Percentiles rank a stretch among this genome's conserved stretches.
These are phyloP conservation scores for Aphelenchoides fujianensis DNA, from an alignment of 1,140 invertebrate genomes.

Conservation along the genomic window DNA sequence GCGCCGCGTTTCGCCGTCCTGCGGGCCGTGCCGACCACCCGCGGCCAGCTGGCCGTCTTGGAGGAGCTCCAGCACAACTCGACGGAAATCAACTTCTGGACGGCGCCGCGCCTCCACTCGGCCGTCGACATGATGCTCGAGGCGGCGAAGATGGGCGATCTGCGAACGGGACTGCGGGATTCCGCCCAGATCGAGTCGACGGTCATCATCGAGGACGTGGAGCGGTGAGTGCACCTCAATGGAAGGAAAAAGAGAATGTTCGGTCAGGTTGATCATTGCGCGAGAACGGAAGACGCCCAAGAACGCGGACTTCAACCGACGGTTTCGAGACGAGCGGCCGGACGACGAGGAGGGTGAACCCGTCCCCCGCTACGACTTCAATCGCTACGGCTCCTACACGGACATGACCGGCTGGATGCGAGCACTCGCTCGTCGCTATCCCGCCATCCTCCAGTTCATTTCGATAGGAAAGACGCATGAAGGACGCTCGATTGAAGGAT, in stretches of 20 bases:
- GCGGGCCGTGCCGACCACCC: constrained; percentile 32
- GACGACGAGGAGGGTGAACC: constrained; percentile 5
- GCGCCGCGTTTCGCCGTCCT: constrained; percentile 21
- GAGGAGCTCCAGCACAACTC: constrained; percentile 33
- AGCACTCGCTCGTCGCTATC: constrained; percentile 44
- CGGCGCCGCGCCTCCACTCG: constrained; percentile 40
- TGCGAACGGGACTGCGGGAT: constrained; percentile 1
- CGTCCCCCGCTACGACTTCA: constrained; percentile 23
- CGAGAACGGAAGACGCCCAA: constrained; percentile 39
- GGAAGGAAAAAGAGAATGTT: neutral
- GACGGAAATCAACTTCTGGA: constrained; percentile 58
- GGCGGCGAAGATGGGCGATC: neutral
- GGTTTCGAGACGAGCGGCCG: constrained; percentile 30
- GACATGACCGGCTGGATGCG: constrained; percentile 59
- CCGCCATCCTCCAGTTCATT: constrained; percentile 58
- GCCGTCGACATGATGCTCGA: constrained; percentile 48
- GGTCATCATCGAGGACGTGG: constrained; percentile 56
- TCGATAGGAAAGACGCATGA: constrained; percentile 60
- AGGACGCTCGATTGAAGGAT: constrained; percentile 57
- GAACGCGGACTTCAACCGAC: constrained; percentile 23
- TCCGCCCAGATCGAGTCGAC: neutral
- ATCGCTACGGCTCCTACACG: constrained; percentile 47
- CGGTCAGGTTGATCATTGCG: constrained; percentile 52
- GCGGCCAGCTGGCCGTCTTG: constrained; percentile 28
- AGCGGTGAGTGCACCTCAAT: constrained; percentile 38